These are phyloP conservation scores for Drosophila mulleri DNA, from an alignment of 2,888 invertebrate genomes.

Conservation along the genomic window DNA sequence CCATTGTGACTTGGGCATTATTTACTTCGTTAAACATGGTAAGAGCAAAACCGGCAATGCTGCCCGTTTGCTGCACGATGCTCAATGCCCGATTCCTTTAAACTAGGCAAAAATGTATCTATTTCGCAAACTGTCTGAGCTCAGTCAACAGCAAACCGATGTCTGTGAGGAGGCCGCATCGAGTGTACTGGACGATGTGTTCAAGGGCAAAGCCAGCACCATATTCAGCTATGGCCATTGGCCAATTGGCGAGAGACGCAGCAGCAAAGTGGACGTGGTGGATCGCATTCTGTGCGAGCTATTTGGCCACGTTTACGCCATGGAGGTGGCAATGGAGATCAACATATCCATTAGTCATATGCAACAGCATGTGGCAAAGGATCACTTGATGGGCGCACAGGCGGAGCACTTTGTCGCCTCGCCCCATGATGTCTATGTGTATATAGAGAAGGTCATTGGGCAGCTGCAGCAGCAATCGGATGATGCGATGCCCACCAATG, in stretches of 20 bases:
- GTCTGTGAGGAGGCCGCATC: slow-evolving; percentile 47
- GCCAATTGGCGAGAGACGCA: background rate
- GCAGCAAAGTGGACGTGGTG: slow-evolving; percentile 30
- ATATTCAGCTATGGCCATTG: slow-evolving; percentile 46
- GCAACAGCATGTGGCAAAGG: background rate
- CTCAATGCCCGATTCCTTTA: slow-evolving; percentile 32
- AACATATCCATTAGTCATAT: slow-evolving; percentile 45
- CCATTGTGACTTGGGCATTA: slow-evolving; percentile 25
- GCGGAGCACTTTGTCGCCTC: slow-evolving; percentile 44
- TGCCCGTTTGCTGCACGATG: background rate
- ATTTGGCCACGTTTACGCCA: slow-evolving; percentile 40
- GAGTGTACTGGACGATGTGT: slow-evolving; percentile 44
- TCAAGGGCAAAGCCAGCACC: slow-evolving; percentile 47
- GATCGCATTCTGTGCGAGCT: slow-evolving; percentile 38
- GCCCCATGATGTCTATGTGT: slow-evolving; percentile 46
- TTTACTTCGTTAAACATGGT: slow-evolving; percentile 38
- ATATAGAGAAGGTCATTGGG: slow-evolving; percentile 34
- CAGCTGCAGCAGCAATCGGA: background rate
- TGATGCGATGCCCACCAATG: background rate
- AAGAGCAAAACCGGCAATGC: slow-evolving; percentile 25
- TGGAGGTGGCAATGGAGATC: slow-evolving; percentile 44
- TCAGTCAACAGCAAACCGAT: slow-evolving; percentile 38
- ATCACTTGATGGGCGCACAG: background rate
- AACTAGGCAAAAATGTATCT: slow-evolving; percentile 59
- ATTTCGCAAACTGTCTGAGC: slow-evolving; percentile 56